phyloP scores from a whole-genome alignment of 2,113 vertebrate species.

The Pionites leucogaster region DNA sequence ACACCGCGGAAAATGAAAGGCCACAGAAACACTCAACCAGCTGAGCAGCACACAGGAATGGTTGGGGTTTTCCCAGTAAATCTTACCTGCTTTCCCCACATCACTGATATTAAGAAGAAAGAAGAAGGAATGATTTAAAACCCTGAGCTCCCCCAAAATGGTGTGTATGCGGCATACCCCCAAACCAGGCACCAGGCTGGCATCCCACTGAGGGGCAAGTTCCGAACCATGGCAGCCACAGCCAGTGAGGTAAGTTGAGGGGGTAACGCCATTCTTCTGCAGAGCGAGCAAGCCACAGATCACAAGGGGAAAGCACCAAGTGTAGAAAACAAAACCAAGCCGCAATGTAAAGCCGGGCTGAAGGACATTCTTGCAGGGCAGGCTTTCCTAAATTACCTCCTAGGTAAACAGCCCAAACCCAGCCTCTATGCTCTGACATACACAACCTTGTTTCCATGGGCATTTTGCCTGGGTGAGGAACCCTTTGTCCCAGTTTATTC shows the following conservation, averaged over 20 bases:
- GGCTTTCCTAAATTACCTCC: constrained; percentile 40
- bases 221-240: not conserved
- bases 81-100: constrained; percentile 9
- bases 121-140: not conserved
- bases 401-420: not conserved
- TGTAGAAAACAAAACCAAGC: not conserved
- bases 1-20: constrained; percentile 67
- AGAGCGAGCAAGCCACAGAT: not conserved
- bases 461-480: not conserved
- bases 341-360: not conserved
- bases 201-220: not conserved
- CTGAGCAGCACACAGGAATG: not conserved
- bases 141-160: not conserved
- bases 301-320: not conserved
- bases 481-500: not conserved
- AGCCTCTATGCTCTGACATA: constrained; percentile 11
- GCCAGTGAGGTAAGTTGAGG: not conserved
- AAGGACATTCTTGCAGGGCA: not conserved
- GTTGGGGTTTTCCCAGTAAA: not conserved
- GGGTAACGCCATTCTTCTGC: not conserved
- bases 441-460: not conserved
- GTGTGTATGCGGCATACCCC: not conserved
- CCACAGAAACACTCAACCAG: constrained; percentile 41
- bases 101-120: constrained; percentile 28
- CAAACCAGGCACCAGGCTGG: not conserved